Conservation (phyloP, 2,888 invertebrate species). For the Apotomis betuletana region DNA sequence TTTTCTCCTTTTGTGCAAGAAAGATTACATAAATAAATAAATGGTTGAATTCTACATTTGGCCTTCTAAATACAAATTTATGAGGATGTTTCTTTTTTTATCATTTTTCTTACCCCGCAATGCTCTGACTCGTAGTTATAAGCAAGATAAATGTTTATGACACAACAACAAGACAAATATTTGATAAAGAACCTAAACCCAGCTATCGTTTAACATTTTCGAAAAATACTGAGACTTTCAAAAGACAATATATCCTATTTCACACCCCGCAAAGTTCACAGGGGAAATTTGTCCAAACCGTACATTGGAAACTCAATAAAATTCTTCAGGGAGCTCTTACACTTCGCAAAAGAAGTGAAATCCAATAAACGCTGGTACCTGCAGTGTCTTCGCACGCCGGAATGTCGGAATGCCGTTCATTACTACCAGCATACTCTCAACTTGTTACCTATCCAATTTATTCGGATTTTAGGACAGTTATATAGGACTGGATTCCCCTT, state of each 20-base stretch:
- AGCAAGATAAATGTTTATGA: too few species aligned
- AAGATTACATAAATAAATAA: too few species aligned
- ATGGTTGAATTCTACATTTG: too few species aligned
- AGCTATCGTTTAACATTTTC: not conserved
- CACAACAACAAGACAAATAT: too few species aligned
- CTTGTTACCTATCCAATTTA: conserved; percentile 43
- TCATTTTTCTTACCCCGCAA: too few species aligned
- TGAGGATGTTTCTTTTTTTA: too few species aligned
- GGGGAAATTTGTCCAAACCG: conserved; percentile 40
- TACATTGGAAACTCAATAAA: conserved; percentile 41
- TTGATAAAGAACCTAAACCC: too few species aligned
- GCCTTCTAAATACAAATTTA: too few species aligned
- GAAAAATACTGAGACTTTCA: not conserved
- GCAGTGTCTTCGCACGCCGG: conserved; percentile 38
- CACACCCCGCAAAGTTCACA: conserved; percentile 31
- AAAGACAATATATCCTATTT: conserved; percentile 24
- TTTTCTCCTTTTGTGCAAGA: too few species aligned
- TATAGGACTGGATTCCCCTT: conserved; percentile 26
- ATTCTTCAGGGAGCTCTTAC: conserved; percentile 38
- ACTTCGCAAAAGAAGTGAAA: conserved; percentile 37
- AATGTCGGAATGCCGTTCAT: conserved; percentile 42
- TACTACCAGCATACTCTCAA: conserved; percentile 38
- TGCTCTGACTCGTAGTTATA: too few species aligned
- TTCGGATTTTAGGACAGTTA: conserved; percentile 42
- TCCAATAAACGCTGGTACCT: conserved; percentile 42